phyloP scores from a whole-genome alignment of 2,797 vertebrate genomes.

The Nannoperca obscura region DNA sequence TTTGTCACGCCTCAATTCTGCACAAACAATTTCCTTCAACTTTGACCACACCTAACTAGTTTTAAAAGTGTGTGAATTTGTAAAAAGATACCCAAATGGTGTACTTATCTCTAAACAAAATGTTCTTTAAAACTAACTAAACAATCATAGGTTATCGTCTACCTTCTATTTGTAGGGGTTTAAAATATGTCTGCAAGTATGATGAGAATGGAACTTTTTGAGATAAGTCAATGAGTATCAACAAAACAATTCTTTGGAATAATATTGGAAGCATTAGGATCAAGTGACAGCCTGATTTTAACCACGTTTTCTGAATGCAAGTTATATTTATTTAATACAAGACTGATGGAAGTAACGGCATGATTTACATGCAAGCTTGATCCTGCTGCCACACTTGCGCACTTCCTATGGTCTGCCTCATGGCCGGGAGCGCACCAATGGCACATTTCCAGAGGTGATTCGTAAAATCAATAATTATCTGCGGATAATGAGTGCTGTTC shows the following conservation, averaged over 20 bases:
- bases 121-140: not conserved
- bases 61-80: not conserved
- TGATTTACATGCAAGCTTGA: not conserved
- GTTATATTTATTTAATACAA: not conserved
- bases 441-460: constrained; percentile 10
- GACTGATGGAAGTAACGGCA: not conserved
- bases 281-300: not conserved
- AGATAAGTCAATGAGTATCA: not conserved
- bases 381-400: not conserved
- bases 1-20: not conserved
- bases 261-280: too few species aligned
- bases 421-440: not conserved
- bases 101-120: not conserved
- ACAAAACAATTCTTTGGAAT: too few species aligned
- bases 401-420: constrained; percentile 25
- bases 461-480: constrained; percentile 53
- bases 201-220: too few species aligned
- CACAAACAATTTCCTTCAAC: not conserved
- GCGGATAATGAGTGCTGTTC: constrained; percentile 18
- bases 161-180: not conserved
- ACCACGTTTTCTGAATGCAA: not conserved
- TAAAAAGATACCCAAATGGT: not conserved
- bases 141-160: not conserved
- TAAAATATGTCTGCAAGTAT: not conserved
- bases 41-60: not conserved